Percentiles rank a stretch among this genome's conserved stretches.
phyloP scores from a whole-genome alignment of 2,797 vertebrate species.

The Gambelia wislizenii region DNA sequence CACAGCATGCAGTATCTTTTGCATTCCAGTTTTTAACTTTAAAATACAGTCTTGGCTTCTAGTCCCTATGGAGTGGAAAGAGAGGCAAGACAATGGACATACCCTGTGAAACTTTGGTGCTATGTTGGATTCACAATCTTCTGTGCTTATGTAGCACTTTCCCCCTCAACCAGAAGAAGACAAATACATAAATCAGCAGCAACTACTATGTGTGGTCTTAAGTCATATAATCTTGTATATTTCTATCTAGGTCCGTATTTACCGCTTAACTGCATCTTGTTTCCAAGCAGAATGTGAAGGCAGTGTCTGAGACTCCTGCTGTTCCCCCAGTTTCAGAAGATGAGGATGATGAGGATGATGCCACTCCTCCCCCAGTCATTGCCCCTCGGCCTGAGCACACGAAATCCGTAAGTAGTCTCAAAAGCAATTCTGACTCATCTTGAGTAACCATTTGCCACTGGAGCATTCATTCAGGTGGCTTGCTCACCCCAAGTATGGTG shows the following conservation, averaged over 20 bases:
- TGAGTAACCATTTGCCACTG: not conserved
- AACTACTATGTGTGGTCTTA: no score
- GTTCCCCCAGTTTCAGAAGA: slow-evolving; percentile 93
- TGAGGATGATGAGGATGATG: slow-evolving; percentile 91
- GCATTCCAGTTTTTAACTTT: not conserved
- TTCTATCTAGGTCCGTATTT: not conserved
- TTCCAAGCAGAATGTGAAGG: slow-evolving; percentile 85
- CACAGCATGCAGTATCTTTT: not conserved
- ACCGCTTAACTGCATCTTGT: not conserved
- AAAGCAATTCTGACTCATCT: not conserved
- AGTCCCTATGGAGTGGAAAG: not conserved
- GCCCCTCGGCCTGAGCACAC: slow-evolving; percentile 95
- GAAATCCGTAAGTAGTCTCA: slow-evolving; percentile 88
- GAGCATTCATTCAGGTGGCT: not conserved
- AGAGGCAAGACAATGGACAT: not conserved
- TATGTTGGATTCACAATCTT: not conserved
- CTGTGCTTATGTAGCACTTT: no score
- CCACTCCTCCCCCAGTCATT: slow-evolving; percentile 89
- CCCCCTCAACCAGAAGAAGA: not conserved
- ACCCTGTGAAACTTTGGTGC: not conserved
- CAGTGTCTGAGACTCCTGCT: slow-evolving; percentile 90
- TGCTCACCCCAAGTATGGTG: not conserved
- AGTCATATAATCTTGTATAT: not conserved
- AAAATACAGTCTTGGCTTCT: not conserved
- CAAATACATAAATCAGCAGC: no score